Conservation (phyloP, 2,888 invertebrate genomes). For the Graphium colonna region DNA sequence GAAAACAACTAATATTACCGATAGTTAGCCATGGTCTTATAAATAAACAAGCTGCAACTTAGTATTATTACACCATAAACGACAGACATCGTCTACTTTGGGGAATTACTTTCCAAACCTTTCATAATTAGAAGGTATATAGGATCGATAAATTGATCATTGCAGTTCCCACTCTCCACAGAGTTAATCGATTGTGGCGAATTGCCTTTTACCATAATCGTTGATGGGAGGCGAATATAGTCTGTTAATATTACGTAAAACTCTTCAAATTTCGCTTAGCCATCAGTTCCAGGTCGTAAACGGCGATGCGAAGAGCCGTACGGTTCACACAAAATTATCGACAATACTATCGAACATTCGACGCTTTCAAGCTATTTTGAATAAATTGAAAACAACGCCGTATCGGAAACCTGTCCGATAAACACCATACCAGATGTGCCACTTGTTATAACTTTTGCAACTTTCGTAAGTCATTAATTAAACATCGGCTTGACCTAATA, state of each 20-base stretch:
- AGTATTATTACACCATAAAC: too few relatives aligned
- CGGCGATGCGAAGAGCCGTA: background rate
- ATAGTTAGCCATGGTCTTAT: too few relatives aligned
- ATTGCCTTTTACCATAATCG: constrained; percentile 1
- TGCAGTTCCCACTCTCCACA: constrained; percentile 5
- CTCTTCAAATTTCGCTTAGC: constrained; percentile 8
- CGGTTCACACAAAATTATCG: constrained; percentile 27
- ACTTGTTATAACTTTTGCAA: constrained; percentile 19
- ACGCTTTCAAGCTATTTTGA: constrained; percentile 11
- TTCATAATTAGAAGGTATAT: constrained; percentile 3
- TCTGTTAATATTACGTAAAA: constrained; percentile 1
- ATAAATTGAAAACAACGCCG: constrained; percentile 20
- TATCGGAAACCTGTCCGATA: constrained; percentile 20
- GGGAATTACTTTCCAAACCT: background rate
- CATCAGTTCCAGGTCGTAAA: constrained; percentile 16
- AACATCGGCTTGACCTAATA: constrained; percentile 12
- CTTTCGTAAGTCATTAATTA: constrained; percentile 20
- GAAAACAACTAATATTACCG: too few relatives aligned
- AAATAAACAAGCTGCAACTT: too few relatives aligned
- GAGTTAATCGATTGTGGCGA: constrained; percentile 12
- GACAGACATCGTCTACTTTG: too few relatives aligned
- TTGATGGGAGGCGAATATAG: background rate
- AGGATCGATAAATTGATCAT: constrained; percentile 6
- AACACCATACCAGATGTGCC: constrained; percentile 9
- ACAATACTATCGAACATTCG: constrained; percentile 30